Percentiles rank a stretch among this genome's conserved stretches.
phyloP scores from a whole-genome alignment of 2,113 vertebrate species.

The Trematomus loennbergii region DNA sequence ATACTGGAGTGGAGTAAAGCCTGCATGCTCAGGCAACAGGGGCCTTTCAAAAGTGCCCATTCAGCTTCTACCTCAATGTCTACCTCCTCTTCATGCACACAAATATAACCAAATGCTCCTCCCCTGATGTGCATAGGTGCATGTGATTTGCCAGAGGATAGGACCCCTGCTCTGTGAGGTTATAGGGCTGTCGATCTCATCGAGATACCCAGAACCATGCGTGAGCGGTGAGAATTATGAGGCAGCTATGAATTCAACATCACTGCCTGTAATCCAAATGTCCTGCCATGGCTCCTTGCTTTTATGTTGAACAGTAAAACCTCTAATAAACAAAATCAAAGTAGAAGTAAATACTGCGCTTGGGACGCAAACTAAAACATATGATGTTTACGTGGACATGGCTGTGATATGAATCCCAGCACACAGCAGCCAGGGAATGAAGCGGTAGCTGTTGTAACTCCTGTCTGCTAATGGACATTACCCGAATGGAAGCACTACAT shows the following conservation, averaged over 20 bases:
- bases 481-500: slow-evolving; percentile 36
- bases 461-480: slow-evolving; percentile 32
- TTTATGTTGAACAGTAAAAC: slow-evolving; percentile 70
- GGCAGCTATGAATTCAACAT: slow-evolving; percentile 35
- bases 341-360: slow-evolving; percentile 69
- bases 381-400: slow-evolving; percentile 70
- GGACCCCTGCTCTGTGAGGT: slow-evolving; percentile 50
- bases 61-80: slow-evolving; percentile 60
- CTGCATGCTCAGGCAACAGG: slow-evolving; percentile 65
- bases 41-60: slow-evolving; percentile 63
- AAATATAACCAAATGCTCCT: slow-evolving; percentile 29
- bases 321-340: slow-evolving; percentile 78
- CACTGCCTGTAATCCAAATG: slow-evolving; percentile 41
- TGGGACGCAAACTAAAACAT: slow-evolving; percentile 65
- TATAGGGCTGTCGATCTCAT: slow-evolving; percentile 51
- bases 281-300: slow-evolving; percentile 58
- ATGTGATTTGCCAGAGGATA: slow-evolving; percentile 58
- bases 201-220: slow-evolving; percentile 57
- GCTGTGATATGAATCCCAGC: slow-evolving; percentile 60
- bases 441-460: slow-evolving; percentile 50
- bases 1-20: slow-evolving; percentile 54
- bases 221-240: slow-evolving; percentile 59
- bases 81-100: slow-evolving; percentile 14
- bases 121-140: slow-evolving; percentile 64
- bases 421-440: slow-evolving; percentile 27